phyloP scores from a whole-genome alignment of 2,113 vertebrate species.

The Gobius niger region DNA sequence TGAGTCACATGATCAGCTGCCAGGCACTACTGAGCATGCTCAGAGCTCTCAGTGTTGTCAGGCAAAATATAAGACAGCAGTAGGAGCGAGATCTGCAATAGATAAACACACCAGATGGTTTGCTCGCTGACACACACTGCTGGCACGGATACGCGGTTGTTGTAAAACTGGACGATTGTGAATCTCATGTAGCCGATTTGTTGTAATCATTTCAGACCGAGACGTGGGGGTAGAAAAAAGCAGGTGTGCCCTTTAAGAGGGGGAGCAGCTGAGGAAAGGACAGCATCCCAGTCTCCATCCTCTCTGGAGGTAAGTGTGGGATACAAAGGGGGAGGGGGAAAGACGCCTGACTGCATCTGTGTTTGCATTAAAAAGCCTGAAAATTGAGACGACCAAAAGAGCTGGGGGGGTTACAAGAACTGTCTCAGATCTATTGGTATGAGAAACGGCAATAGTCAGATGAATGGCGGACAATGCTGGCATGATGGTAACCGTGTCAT shows the following conservation, averaged over 20 bases:
- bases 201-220: conserved; percentile 49
- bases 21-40: conserved; percentile 78
- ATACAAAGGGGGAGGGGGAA: conserved; percentile 52
- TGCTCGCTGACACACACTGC: conserved; percentile 33
- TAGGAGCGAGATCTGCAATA: conserved; percentile 76
- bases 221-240: conserved; percentile 30
- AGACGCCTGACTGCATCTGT: conserved; percentile 54
- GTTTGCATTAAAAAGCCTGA: conserved; percentile 56
- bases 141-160: conserved; percentile 16
- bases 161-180: conserved; percentile 12
- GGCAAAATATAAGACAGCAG: conserved; percentile 79
- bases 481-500: conserved; percentile 1
- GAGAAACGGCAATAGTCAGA: conserved; percentile 50
- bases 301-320: conserved; percentile 71
- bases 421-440: conserved; percentile 58
- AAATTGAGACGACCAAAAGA: conserved; percentile 28
- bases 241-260: conserved; percentile 71
- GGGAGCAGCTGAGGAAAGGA: conserved; percentile 68
- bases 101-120: conserved; percentile 75
- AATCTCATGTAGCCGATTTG: conserved; percentile 32
- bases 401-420: conserved; percentile 4
- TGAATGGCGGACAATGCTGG: conserved; percentile 23
- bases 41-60: conserved; percentile 79
- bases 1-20: conserved; percentile 74
- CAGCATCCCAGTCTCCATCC: conserved; percentile 71